Percentiles rank a stretch among this genome's conserved stretches.
These are phyloP conservation scores for Diorhabda elongata DNA, from an alignment of 1,140 invertebrate genomes.

Conservation along the genomic window DNA sequence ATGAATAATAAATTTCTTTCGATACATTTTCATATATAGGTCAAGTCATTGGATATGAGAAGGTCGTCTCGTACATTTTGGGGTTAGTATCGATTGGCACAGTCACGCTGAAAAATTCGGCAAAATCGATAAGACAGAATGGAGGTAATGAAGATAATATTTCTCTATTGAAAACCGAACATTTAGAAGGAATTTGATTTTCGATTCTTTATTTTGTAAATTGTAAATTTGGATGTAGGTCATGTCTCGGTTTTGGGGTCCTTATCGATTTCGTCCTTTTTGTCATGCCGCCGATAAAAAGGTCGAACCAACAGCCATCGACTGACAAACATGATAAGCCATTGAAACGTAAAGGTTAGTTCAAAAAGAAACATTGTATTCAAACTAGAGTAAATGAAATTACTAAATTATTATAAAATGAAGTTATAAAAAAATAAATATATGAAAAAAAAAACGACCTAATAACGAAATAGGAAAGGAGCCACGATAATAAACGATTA, in stretches of 20 bases:
- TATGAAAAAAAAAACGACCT: too few species aligned
- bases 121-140: too few species aligned
- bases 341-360: not conserved
- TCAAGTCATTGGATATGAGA: slow-evolving; percentile 9
- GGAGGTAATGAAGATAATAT: too few species aligned
- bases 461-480: too few species aligned
- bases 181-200: too few species aligned
- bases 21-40: slow-evolving; percentile 12
- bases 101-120: too few species aligned
- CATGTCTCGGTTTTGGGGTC: not conserved
- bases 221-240: not conserved
- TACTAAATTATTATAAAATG: too few species aligned
- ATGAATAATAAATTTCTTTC: slow-evolving; percentile 15
- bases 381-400: too few species aligned
- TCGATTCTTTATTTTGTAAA: not conserved
- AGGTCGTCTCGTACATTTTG: slow-evolving; percentile 11
- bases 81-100: slow-evolving; percentile 9
- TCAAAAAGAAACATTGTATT: too few species aligned
- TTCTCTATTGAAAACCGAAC: too few species aligned
- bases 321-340: not conserved
- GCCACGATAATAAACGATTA: too few species aligned
- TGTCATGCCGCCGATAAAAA: not conserved
- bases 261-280: not conserved
- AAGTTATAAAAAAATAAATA: too few species aligned
- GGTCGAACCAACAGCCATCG: not conserved